These are phyloP conservation scores for Calameuta filiformis DNA, from an alignment of 2,888 invertebrate species.

Conservation along the genomic window DNA sequence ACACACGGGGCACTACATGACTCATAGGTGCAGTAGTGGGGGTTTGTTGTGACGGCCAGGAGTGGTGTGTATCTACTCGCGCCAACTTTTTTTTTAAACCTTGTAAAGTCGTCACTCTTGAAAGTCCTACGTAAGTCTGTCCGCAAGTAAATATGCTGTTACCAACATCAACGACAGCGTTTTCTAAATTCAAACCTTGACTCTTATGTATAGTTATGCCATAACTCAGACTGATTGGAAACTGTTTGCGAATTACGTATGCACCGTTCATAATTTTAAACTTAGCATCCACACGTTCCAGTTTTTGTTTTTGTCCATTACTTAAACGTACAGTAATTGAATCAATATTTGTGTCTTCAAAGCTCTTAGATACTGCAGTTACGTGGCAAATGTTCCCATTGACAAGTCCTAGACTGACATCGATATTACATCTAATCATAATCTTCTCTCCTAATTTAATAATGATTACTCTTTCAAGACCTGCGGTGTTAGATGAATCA, in stretches of 20 bases:
- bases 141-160: slow-evolving; percentile 30
- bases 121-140: slow-evolving; percentile 36
- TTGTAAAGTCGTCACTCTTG: slow-evolving; percentile 27
- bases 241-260: slow-evolving; percentile 31
- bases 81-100: too few relatives aligned
- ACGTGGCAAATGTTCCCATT: slow-evolving; percentile 38
- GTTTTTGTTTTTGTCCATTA: too few relatives aligned
- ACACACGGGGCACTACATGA: too few relatives aligned
- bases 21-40: too few relatives aligned
- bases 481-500: too few relatives aligned
- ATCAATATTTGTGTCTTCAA: too few relatives aligned
- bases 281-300: not conserved
- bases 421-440: slow-evolving; percentile 38
- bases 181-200: slow-evolving; percentile 31
- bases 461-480: slow-evolving; percentile 30
- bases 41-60: too few relatives aligned
- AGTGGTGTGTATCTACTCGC: too few relatives aligned
- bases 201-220: slow-evolving; percentile 36
- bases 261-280: slow-evolving; percentile 31
- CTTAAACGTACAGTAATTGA: too few relatives aligned
- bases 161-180: slow-evolving; percentile 30
- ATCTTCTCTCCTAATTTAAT: slow-evolving; percentile 35
- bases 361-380: not conserved
- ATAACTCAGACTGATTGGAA: slow-evolving; percentile 35
- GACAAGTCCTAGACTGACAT: slow-evolving; percentile 36